Evolutionary conservation across 1,140 invertebrate species (phyloP).

Genomic region (Ridgeia piscesae): DNA sequence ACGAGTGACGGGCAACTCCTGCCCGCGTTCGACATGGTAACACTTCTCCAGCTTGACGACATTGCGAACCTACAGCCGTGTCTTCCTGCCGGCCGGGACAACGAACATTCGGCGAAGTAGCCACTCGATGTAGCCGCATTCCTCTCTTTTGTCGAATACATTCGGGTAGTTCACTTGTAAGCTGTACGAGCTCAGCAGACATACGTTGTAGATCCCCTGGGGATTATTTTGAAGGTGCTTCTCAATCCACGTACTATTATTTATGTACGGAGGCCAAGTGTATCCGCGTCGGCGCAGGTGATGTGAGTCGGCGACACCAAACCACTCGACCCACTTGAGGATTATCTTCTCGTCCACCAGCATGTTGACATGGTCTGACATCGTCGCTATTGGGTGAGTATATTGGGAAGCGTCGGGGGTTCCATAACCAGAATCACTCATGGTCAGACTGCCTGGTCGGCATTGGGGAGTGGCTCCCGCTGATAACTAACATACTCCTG

Average conservation of each 20-base stretch:
- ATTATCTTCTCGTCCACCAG: conserved; percentile 21
- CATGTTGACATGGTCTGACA: neutral
- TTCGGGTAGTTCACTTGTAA: conserved; percentile 18
- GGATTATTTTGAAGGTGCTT: no score
- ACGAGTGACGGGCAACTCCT: neutral
- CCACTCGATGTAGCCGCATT: conserved; percentile 19
- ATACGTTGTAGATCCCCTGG: no score
- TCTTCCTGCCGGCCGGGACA: conserved; percentile 1
- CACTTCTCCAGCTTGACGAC: neutral
- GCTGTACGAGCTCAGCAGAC: conserved; percentile 19
- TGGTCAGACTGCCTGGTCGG: neutral
- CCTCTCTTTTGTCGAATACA: conserved; percentile 21
- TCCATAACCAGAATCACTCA: neutral
- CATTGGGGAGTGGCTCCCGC: neutral
- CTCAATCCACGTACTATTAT: no score
- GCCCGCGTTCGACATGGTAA: neutral
- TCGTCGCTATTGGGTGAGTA: neutral
- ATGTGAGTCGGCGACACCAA: conserved; percentile 18
- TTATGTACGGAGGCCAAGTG: no score
- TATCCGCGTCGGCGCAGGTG: no score
- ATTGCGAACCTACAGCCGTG: conserved; percentile 23
- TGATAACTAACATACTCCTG: neutral
- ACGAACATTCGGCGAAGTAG: conserved; percentile 24
- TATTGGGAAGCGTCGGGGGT: neutral
- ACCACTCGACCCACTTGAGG: conserved; percentile 21